phyloP scores from a whole-genome alignment of 2,888 invertebrate species.

The Drosophila paramelanica region DNA sequence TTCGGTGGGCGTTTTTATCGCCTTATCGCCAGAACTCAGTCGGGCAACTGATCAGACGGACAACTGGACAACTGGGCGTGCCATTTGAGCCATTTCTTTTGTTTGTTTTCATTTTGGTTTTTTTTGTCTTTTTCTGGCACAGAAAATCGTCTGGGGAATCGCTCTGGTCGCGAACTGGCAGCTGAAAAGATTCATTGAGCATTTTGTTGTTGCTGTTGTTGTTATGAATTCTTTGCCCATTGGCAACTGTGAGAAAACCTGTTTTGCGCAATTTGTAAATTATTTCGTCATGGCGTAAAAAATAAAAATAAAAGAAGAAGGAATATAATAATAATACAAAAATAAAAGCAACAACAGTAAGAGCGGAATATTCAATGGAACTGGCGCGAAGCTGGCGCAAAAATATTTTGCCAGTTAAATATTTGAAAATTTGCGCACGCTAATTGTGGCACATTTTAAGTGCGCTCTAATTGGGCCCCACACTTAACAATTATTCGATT shows the following conservation, averaged over 20 bases:
- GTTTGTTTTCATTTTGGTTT: conserved; percentile 40
- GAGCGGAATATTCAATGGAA: conserved; percentile 22
- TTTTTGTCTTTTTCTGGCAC: conserved; percentile 21
- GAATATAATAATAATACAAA: background rate
- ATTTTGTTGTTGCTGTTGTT: conserved; percentile 30
- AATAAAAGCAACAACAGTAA: conserved; percentile 23
- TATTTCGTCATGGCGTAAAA: conserved; percentile 65
- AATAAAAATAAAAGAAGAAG: conserved; percentile 33
- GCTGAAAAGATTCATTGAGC: conserved; percentile 55
- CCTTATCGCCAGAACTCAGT: conserved; percentile 39
- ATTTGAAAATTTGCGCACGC: conserved; percentile 46
- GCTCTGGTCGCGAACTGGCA: conserved; percentile 21
- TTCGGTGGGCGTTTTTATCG: conserved; percentile 53
- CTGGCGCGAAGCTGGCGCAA: conserved; percentile 20
- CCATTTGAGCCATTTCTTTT: conserved; percentile 36
- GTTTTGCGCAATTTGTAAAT: conserved; percentile 73
- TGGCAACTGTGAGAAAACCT: conserved; percentile 44
- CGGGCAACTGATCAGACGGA: conserved; percentile 18
- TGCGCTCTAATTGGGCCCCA: conserved; percentile 58
- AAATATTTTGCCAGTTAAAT: conserved; percentile 42
- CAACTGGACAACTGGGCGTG: conserved; percentile 40
- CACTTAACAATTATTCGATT: conserved; percentile 55
- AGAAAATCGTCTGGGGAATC: conserved; percentile 25
- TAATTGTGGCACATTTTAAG: conserved; percentile 57
- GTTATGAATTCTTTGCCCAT: conserved; percentile 25